Conservation (phyloP, 2,113 vertebrate genomes). For the Microcebus jonahi region DNA sequence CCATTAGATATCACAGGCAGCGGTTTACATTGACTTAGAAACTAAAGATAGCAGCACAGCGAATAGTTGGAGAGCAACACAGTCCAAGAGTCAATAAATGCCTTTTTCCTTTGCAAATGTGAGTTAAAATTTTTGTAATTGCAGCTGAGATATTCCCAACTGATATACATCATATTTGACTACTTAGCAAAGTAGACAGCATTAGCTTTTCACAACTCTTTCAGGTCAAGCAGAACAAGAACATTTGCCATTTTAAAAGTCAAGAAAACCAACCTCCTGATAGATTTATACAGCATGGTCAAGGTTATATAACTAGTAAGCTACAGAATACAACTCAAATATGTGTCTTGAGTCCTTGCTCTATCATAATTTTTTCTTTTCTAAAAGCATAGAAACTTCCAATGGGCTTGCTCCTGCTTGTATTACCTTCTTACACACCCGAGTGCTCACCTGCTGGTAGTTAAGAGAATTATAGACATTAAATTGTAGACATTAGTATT, state of each 20-base stretch:
- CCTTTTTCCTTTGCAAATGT: not conserved
- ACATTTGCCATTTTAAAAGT: constrained; percentile 48
- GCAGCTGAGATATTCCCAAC: not conserved
- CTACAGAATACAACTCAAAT: constrained; percentile 16
- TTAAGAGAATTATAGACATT: not conserved
- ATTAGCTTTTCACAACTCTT: not conserved
- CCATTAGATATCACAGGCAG: not conserved
- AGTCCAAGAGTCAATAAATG: not conserved
- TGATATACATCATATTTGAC: not conserved
- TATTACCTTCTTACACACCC: not conserved
- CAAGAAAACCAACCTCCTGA: constrained; percentile 2
- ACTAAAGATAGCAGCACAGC: not conserved
- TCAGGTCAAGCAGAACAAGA: constrained; percentile 25
- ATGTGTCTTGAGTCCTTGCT: not conserved
- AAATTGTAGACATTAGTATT: no score
- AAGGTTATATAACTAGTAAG: not conserved
- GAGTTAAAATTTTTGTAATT: constrained; percentile 8
- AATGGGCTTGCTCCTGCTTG: not conserved
- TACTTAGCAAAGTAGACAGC: not conserved
- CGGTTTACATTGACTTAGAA: not conserved
- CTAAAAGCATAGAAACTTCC: not conserved
- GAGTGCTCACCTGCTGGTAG: not conserved
- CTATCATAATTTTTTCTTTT: constrained; percentile 1
- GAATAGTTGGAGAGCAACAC: not conserved
- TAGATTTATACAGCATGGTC: not conserved